Conservation (phyloP, 2,113 vertebrate species). For the Scopus umbretta region DNA sequence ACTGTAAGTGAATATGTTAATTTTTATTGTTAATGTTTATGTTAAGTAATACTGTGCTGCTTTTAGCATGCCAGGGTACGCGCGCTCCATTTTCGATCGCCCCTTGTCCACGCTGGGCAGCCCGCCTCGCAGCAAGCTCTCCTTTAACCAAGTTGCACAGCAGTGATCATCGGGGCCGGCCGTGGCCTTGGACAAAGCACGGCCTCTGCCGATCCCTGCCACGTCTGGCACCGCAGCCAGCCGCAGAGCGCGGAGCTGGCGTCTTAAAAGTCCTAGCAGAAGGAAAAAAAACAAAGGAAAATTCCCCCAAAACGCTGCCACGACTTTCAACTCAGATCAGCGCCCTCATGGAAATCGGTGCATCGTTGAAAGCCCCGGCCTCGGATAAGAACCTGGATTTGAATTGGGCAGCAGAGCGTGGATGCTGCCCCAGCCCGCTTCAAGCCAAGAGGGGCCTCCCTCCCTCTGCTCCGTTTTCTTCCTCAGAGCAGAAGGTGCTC, state of each 20-base stretch:
- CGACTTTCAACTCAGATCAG: not conserved
- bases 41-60: rapidly evolving
- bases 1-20: not conserved
- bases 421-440: not conserved
- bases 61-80: rapidly evolving
- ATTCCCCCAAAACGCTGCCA: not conserved
- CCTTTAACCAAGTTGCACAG: no score
- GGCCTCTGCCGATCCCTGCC: not conserved
- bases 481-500: not conserved
- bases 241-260: not conserved
- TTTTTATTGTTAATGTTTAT: not conserved
- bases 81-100: rapidly evolving
- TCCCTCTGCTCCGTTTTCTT: not conserved
- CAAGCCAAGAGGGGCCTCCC: not conserved
- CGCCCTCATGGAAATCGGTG: rapidly evolving
- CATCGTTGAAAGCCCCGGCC: not conserved
- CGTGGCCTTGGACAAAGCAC: not conserved
- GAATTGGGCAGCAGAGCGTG: no score
- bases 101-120: not conserved
- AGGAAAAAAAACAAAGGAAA: not conserved
- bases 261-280: no score
- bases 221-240: not conserved
- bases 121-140: not conserved
- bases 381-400: not conserved
- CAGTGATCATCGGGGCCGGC: not conserved